Evolutionary conservation across 2,888 invertebrate species (phyloP).

Genomic region (Epinotia nisella): DNA sequence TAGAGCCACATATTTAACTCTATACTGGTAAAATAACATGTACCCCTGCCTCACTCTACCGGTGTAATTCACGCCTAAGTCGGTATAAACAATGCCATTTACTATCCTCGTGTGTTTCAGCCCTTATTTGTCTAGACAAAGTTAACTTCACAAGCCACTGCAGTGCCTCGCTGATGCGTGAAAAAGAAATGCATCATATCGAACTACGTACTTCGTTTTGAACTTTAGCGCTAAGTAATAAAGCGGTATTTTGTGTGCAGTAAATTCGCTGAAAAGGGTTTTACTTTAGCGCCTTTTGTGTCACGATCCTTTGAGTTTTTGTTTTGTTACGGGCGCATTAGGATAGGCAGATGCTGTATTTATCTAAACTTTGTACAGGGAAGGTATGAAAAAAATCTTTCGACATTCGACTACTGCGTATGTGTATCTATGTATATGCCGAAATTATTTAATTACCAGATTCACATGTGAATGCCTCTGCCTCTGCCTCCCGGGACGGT

Average conservation of each 20-base stretch:
- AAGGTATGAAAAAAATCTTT: not conserved
- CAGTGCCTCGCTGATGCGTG: slow-evolving; percentile 14
- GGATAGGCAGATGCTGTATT: not conserved
- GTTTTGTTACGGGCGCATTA: not conserved
- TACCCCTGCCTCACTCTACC: no score
- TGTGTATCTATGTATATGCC: no score
- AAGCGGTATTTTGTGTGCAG: not conserved
- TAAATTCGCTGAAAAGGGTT: not conserved
- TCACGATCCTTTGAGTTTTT: not conserved
- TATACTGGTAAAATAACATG: no score
- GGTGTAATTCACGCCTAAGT: no score
- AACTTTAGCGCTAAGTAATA: not conserved
- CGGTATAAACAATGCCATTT: not conserved
- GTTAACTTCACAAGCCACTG: not conserved
- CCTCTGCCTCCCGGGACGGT: no score
- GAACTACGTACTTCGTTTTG: not conserved
- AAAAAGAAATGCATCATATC: slow-evolving; percentile 8
- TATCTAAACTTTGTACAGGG: not conserved
- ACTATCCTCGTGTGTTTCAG: slow-evolving; percentile 1
- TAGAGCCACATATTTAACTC: no score
- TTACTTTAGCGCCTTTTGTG: slow-evolving; percentile 3
- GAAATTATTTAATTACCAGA: no score
- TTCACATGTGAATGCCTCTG: no score
- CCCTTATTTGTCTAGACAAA: slow-evolving; percentile 22
- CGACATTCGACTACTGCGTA: no score